Percentiles rank a stretch among this genome's conserved stretches.
These are phyloP conservation scores for Cinclus mexicanus DNA, from an alignment of 2,113 vertebrate genomes.

Conservation along the genomic window DNA sequence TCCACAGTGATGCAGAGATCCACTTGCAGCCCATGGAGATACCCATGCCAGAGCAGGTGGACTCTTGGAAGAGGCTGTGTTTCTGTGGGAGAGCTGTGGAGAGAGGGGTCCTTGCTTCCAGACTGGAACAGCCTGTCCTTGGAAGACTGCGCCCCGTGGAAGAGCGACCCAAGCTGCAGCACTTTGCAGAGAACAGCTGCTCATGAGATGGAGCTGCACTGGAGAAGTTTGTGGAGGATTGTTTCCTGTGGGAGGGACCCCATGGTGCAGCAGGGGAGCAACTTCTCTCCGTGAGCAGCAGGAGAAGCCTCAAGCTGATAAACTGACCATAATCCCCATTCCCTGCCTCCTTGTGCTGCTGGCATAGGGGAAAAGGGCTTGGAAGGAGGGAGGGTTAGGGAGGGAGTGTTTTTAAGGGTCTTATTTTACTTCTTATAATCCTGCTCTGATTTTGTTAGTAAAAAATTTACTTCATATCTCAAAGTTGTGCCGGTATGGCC, in stretches of 20 bases:
- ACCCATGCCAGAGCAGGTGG: accelerated
- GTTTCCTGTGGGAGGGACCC: background rate
- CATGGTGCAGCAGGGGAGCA: accelerated
- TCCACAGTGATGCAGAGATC: background rate
- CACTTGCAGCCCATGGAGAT: background rate
- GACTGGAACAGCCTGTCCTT: background rate
- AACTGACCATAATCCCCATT: background rate
- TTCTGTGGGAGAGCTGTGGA: background rate
- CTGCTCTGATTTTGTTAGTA: background rate
- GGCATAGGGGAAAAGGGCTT: background rate
- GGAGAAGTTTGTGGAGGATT: background rate
- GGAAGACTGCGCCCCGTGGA: background rate
- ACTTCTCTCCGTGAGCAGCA: background rate
- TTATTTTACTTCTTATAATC: background rate
- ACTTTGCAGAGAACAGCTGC: background rate
- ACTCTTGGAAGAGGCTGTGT: background rate
- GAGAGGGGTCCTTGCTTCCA: background rate
- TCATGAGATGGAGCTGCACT: background rate
- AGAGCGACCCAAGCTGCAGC: background rate
- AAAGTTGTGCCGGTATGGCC: background rate
- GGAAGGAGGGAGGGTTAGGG: background rate
- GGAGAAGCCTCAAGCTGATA: accelerated
- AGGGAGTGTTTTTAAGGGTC: background rate
- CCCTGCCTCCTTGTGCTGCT: background rate
- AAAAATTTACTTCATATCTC: background rate